phyloP scores from a whole-genome alignment of 2,797 vertebrate genomes.

The Sebastes diploproa region DNA sequence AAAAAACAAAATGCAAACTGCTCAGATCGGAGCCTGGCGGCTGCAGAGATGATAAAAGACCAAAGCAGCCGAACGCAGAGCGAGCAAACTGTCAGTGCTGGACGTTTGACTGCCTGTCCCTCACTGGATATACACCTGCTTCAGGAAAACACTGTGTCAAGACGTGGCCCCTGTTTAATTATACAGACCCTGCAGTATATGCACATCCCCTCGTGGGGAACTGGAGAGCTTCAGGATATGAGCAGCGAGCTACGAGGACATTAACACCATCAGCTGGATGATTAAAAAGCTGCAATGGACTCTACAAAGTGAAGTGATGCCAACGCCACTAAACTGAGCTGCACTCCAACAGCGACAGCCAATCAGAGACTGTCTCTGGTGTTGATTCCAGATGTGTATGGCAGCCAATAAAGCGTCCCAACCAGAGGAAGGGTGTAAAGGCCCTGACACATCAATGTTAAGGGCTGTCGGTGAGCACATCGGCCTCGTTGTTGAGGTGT shows the following conservation, averaged over 20 bases:
- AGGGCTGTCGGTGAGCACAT: too few species aligned
- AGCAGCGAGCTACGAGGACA: neutral
- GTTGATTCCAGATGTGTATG: neutral
- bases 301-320: neutral
- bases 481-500: too few species aligned
- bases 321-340: neutral
- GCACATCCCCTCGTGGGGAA: neutral
- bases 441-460: too few species aligned
- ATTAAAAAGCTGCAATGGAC: neutral
- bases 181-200: neutral
- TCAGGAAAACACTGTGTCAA: neutral
- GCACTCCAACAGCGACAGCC: neutral
- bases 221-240: neutral
- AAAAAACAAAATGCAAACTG: neutral
- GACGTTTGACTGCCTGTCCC: neutral
- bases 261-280: neutral
- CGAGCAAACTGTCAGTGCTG: neutral
- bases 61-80: conserved; percentile 7
- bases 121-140: conserved; percentile 2
- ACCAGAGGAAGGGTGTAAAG: too few species aligned
- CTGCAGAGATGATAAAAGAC: neutral
- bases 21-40: conserved; percentile 1
- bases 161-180: neutral
- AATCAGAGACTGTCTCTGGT: neutral
- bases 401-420: too few species aligned